Conservation (phyloP, 35 echinoderm and acorn worm species). For the Ophiothrix spiculata region DNA sequence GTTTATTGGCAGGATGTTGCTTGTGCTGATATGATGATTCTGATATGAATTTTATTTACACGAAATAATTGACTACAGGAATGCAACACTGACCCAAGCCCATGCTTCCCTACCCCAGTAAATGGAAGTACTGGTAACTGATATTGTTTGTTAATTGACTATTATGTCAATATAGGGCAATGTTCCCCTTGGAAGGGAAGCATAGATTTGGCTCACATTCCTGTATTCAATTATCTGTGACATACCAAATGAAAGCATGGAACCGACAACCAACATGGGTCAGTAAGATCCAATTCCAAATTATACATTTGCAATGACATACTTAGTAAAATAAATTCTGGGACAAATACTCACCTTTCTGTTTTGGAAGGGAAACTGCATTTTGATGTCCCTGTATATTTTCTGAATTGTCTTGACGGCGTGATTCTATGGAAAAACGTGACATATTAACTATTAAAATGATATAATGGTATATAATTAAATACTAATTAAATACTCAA, state of each 20-base stretch:
- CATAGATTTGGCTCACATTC: background rate
- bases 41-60: background rate
- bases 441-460: background rate
- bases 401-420: background rate
- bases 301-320: background rate
- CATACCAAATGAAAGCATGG: background rate
- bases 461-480: background rate
- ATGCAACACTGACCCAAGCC: background rate
- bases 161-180: background rate
- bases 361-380: background rate
- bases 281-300: background rate
- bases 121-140: background rate
- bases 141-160: no score
- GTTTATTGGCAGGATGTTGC: background rate
- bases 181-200: background rate
- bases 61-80: background rate
- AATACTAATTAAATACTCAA: background rate
- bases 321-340: background rate
- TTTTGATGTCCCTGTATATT: background rate
- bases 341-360: background rate
- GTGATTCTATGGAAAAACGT: background rate
- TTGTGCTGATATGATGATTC: background rate
- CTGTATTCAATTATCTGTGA: background rate
- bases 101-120: background rate
- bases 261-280: no score